A percentile compares a stretch with the other conserved stretches of the same genome.
These are phyloP conservation scores for Mohoua ochrocephala DNA, from an alignment of 2,113 vertebrate genomes.

Conservation along the genomic window DNA sequence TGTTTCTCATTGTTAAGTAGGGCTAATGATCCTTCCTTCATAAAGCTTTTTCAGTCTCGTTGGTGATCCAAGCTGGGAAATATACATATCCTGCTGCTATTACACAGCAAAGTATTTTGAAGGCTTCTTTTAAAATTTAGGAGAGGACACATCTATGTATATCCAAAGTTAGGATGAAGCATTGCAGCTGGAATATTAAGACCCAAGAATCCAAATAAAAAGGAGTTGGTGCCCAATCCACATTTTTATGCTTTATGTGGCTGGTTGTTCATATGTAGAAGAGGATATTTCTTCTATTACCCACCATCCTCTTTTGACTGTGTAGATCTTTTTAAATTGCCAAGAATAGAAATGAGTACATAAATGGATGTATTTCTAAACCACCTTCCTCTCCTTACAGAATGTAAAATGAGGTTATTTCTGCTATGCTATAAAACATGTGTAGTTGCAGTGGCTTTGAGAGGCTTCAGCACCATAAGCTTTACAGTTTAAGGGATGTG, in stretches of 20 bases:
- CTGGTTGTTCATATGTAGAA: neutral
- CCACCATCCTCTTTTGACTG: neutral
- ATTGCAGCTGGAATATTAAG: neutral
- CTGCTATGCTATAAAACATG: neutral
- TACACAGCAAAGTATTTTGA: neutral
- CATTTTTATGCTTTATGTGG: neutral
- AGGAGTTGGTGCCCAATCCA: neutral
- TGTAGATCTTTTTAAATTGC: conserved; percentile 5
- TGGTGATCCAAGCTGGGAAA: neutral
- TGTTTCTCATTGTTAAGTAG: neutral
- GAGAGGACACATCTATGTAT: neutral
- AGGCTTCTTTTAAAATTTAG: neutral
- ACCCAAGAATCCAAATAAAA: neutral
- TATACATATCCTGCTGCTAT: neutral
- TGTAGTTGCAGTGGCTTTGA: neutral
- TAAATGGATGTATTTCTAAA: conserved; percentile 44
- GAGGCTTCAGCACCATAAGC: neutral
- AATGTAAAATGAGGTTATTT: conserved; percentile 35
- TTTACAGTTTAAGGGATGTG: neutral
- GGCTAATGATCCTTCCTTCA: neutral
- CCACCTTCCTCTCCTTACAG: conserved; percentile 24
- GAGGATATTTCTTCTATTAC: conserved; percentile 14
- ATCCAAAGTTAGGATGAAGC: neutral
- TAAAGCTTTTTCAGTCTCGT: neutral
- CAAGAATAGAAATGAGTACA: conserved; percentile 11